Conservation (phyloP, 2,797 vertebrate genomes). For the Channallabes apus region DNA sequence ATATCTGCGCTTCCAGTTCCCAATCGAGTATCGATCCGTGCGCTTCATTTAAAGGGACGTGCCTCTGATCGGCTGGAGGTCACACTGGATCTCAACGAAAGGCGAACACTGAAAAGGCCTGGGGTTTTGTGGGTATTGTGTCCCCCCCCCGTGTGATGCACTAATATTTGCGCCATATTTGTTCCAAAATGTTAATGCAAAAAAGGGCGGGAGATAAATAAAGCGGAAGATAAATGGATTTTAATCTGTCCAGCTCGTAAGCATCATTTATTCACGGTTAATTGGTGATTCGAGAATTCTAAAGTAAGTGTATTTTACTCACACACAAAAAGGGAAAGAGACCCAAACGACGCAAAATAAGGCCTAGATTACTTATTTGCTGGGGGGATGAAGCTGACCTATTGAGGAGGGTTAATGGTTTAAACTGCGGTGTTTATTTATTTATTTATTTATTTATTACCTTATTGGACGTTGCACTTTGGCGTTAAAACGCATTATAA, state of each 20-base stretch:
- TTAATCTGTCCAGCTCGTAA: background rate
- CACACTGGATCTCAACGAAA: constrained; percentile 50
- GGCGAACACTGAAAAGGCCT: background rate
- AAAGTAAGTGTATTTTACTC: background rate
- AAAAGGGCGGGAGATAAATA: background rate
- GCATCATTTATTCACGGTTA: background rate
- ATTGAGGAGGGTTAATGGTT: background rate
- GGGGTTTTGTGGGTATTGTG: background rate
- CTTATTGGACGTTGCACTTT: background rate
- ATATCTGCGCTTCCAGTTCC: constrained; percentile 68
- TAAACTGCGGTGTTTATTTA: background rate
- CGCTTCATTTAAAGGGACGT: constrained; percentile 76
- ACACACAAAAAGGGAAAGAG: background rate
- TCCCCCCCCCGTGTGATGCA: background rate
- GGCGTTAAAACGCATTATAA: background rate
- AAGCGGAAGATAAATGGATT: background rate
- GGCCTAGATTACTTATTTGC: background rate
- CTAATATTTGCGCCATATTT: background rate
- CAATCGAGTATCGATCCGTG: constrained; percentile 73
- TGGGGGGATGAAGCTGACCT: too few relatives aligned
- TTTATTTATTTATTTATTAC: too few relatives aligned
- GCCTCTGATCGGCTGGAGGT: constrained; percentile 74
- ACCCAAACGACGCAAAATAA: background rate
- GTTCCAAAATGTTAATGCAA: background rate
- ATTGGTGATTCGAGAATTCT: background rate